Evolutionary conservation across 2,797 vertebrate genomes (phyloP).

Genomic region (Malacoraja senta): DNA sequence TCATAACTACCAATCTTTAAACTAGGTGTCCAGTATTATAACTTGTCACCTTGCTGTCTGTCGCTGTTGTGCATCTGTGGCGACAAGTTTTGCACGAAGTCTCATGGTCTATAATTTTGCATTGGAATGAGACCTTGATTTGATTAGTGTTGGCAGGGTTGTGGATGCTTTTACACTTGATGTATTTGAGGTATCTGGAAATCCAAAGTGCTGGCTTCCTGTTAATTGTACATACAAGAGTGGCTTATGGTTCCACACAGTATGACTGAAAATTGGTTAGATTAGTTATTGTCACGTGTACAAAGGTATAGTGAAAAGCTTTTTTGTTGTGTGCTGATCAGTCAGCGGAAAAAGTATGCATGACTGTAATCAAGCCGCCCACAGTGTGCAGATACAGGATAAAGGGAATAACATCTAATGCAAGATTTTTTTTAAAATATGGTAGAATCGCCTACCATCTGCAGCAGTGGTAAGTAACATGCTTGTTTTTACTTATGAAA

Average conservation of each 20-base stretch:
- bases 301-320: no score
- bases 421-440: no score
- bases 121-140: not conserved
- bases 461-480: not conserved
- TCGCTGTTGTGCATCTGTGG: not conserved
- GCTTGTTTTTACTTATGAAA: not conserved
- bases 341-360: no score
- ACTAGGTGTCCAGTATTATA: not conserved
- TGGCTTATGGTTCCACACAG: not conserved
- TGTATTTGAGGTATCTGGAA: not conserved
- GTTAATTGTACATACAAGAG: not conserved
- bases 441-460: not conserved
- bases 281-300: no score
- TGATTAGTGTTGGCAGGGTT: not conserved
- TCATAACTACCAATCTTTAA: not conserved
- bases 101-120: not conserved
- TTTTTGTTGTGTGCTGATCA: no score
- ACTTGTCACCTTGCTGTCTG: not conserved
- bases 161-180: not conserved
- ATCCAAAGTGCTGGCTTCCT: not conserved
- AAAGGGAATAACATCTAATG: no score
- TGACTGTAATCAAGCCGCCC: no score
- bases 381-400: no score
- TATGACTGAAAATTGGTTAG: not conserved
- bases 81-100: not conserved